phyloP scores from a whole-genome alignment of 2,888 invertebrate genomes.

The Ctenicera cuprea region DNA sequence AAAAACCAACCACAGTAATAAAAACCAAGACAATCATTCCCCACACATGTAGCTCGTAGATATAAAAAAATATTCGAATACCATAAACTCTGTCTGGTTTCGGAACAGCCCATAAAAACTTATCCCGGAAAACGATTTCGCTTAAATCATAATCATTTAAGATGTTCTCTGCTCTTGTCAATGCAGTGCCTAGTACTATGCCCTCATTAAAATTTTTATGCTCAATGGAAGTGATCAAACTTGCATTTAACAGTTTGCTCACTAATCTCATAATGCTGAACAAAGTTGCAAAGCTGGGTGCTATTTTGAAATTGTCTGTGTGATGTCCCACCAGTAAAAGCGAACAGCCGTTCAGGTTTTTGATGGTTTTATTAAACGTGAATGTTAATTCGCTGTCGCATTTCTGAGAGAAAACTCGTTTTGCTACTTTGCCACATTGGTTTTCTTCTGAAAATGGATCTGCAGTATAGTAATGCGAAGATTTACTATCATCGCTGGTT shows the following conservation, averaged over 20 bases:
- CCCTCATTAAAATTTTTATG: too few species aligned
- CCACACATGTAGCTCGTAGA: not conserved
- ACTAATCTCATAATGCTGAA: too few species aligned
- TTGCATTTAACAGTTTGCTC: not conserved
- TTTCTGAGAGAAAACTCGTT: not conserved
- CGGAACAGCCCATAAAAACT: not conserved
- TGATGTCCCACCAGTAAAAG: not conserved
- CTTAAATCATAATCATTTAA: not conserved
- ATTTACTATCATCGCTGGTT: not conserved
- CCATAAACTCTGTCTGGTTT: not conserved
- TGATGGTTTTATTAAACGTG: not conserved
- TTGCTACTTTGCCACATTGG: not conserved
- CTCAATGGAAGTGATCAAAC: too few species aligned
- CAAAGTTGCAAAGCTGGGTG: too few species aligned
- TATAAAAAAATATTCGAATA: not conserved
- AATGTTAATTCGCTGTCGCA: not conserved
- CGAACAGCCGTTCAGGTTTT: conserved; percentile 1
- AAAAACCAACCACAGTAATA: not conserved
- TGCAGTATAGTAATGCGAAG: not conserved
- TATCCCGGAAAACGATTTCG: not conserved
- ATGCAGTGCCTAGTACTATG: not conserved
- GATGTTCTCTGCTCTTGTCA: not conserved
- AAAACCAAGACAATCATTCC: too few species aligned
- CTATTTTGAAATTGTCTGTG: too few species aligned
- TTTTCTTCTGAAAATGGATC: not conserved